A percentile compares a stretch with the other conserved stretches of the same genome.
Conservation (phyloP, 2,113 vertebrate genomes). For the Cygnus buccinator region DNA sequence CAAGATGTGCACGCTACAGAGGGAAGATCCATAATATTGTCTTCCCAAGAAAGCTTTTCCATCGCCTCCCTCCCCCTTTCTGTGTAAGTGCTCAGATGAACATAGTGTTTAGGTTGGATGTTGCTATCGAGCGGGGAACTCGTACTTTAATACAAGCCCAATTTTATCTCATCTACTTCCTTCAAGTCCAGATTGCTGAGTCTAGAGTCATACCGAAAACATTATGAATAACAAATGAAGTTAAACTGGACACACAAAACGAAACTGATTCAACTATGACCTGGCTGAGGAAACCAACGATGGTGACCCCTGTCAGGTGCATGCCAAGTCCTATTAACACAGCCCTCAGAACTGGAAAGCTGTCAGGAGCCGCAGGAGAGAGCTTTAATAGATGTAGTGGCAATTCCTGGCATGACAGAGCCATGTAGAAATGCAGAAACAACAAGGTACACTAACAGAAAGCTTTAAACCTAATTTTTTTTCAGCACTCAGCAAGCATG, state of each 20-base stretch:
- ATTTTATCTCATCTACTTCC: slow-evolving; percentile 34
- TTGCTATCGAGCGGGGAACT: background rate
- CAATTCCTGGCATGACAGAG: background rate
- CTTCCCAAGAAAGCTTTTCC: background rate
- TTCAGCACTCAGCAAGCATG: background rate
- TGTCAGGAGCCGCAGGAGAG: background rate
- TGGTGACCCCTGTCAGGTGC: background rate
- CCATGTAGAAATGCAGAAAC: background rate
- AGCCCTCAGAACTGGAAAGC: background rate
- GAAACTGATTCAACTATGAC: background rate
- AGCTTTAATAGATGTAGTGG: background rate
- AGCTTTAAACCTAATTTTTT: background rate
- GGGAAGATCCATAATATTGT: background rate
- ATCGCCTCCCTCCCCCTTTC: background rate
- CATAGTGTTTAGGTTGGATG: background rate
- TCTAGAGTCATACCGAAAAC: slow-evolving; percentile 15
- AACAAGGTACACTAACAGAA: background rate
- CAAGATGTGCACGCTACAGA: background rate
- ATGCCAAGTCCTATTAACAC: background rate
- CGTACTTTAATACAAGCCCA: background rate
- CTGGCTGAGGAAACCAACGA: background rate
- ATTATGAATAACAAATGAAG: background rate
- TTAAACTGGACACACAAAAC: background rate
- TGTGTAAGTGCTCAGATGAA: background rate
- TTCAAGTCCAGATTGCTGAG: slow-evolving; percentile 9